Conservation (phyloP, 2,888 invertebrate genomes). For the Idaea dimidiata region DNA sequence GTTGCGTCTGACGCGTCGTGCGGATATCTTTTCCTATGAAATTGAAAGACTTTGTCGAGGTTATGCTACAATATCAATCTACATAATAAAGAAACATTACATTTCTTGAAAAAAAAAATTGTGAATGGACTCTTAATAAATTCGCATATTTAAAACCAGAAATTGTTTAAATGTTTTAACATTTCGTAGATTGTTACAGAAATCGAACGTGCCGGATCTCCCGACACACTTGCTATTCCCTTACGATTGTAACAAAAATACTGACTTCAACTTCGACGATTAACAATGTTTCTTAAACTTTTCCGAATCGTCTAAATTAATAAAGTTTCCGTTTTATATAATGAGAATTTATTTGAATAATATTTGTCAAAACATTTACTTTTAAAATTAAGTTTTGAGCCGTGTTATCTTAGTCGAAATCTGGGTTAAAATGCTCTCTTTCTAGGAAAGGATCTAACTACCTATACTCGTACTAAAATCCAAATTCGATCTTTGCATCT, state of each 20-base stretch:
- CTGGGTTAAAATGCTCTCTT: not conserved
- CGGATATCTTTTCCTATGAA: no score
- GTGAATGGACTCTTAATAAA: constrained; percentile 23
- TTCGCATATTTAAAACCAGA: constrained; percentile 34
- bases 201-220: constrained; percentile 71
- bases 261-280: constrained; percentile 60
- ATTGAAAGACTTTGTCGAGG: no score
- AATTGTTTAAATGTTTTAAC: constrained; percentile 49
- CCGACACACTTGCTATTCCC: constrained; percentile 62
- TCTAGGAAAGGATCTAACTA: no score
- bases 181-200: constrained; percentile 49
- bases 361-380: constrained; percentile 2
- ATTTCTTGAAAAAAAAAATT: constrained; percentile 58
- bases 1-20: no score
- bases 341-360: constrained; percentile 5
- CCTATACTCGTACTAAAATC: no score
- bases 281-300: constrained; percentile 56
- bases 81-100: constrained; percentile 35
- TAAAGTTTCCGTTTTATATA: constrained; percentile 50
- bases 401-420: constrained; percentile 8
- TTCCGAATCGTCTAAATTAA: constrained; percentile 53
- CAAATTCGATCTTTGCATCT: no score
- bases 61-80: no score
- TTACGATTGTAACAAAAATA: constrained; percentile 65
- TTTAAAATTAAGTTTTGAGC: constrained; percentile 1